Conservation (phyloP, 2,888 invertebrate genomes). For the Andrena fulva region DNA sequence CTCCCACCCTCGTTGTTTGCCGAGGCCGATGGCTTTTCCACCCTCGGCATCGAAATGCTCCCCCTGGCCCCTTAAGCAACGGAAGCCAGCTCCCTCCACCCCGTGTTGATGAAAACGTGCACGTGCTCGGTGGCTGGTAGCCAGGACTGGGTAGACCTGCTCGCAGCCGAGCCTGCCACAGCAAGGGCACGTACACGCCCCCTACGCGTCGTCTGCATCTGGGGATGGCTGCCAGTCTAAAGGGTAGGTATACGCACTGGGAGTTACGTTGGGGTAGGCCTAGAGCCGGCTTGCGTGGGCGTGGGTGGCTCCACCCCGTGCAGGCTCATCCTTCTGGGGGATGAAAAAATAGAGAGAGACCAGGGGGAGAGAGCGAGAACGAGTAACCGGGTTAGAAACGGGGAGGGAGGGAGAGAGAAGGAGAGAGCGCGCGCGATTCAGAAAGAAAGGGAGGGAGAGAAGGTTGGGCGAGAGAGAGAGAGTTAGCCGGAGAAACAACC, state of each 20-base stretch:
- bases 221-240: conserved; percentile 74
- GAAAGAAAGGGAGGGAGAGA: conserved; percentile 16
- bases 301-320: conserved; percentile 80
- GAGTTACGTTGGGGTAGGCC: conserved; percentile 81
- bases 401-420: conserved; percentile 27
- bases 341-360: conserved; percentile 68
- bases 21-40: conserved; percentile 62
- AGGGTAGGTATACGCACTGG: conserved; percentile 74
- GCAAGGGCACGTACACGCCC: conserved; percentile 82
- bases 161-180: conserved; percentile 54
- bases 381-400: conserved; percentile 42
- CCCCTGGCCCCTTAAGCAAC: conserved; percentile 55
- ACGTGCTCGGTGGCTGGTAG: conserved; percentile 64
- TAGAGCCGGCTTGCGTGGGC: conserved; percentile 78
- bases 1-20: conserved; percentile 19
- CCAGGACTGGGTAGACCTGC: conserved; percentile 64
- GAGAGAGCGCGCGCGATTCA: conserved; percentile 8
- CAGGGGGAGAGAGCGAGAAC: conserved; percentile 49
- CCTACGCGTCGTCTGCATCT: conserved; percentile 76
- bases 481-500: conserved; percentile 61
- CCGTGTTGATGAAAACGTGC: conserved; percentile 63
- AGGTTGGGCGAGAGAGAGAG: conserved; percentile 15
- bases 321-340: conserved; percentile 78
- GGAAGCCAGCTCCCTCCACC: conserved; percentile 44
- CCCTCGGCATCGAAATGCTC: conserved; percentile 65